Evolutionary conservation across 2,797 vertebrate genomes (phyloP), one percentile per base, ranked within the genome.

Genomic region (Argentina silus): DNA sequence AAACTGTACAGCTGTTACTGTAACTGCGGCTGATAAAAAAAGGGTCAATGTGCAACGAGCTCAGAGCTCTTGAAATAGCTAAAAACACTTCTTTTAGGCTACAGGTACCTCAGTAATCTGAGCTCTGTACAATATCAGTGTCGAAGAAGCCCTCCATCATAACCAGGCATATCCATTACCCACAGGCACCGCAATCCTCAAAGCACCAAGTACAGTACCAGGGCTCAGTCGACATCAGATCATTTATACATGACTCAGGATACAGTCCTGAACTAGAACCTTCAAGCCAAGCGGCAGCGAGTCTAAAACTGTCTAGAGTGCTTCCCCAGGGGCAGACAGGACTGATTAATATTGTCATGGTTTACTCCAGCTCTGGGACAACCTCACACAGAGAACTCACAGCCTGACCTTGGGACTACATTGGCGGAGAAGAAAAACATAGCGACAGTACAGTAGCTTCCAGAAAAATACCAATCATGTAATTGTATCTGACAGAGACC

Each of bases 401-500:
- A 6, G 63, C 19, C 63, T 65, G 44, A 65, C 43, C 43, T 64
- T 17, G 15, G 17, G 10, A 44, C 9, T 57, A 23, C 19, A 60
- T 53, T n/a, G 7, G 51, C 15, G 17, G 51, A n/a, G 51, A 6
- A 53, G 14, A 53, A 7, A 2, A 53, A n/a, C 14, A 4, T 15
- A 15, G 14, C 6, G 50, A 14, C 17, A 53, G 9, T 8, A 48
- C 42, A 45, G 15, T 15, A 23, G 45, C 45, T 27, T 15, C 44
- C 17, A 27, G 19, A 10, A 44, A n/a, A 47, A 21, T 11, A 27
- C 7, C 64, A 8, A 27, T 23, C 6, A 23, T 62, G 61, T 70
- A 7, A 67, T 21, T 0, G 21, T 65, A 78, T 79, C 43, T 76
- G 43, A 78, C 8, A 77, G 63, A 78, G 75, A 76, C 64, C 73